Conservation (phyloP, 2,888 invertebrate genomes). For the Notocelia uddmanniana region DNA sequence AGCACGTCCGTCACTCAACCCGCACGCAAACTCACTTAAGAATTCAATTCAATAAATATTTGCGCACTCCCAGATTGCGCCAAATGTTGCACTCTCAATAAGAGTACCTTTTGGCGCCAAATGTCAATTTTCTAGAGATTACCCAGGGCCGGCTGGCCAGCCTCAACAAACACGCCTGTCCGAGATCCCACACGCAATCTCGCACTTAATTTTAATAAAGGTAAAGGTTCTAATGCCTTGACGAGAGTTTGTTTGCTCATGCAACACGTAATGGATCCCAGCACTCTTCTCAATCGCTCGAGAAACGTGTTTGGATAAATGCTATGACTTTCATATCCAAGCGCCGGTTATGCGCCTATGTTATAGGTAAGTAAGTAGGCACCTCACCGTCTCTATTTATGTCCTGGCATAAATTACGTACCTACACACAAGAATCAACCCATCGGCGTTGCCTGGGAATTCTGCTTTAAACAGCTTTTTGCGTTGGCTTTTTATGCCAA, state of each 20-base stretch:
- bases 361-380: conserved; percentile 43
- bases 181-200: conserved; percentile 50
- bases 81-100: conserved; percentile 70
- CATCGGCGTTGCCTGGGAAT: conserved; percentile 38
- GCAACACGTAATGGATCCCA: conserved; percentile 75
- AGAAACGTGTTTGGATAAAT: conserved; percentile 80
- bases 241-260: conserved; percentile 68
- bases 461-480: conserved; percentile 23
- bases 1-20: conserved; percentile 28
- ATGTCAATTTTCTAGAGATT: conserved; percentile 79
- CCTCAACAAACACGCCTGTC: conserved; percentile 61
- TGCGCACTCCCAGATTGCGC: conserved; percentile 65
- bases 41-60: conserved; percentile 72
- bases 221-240: conserved; percentile 65
- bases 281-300: conserved; percentile 78
- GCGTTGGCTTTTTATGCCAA: conserved; percentile 19
- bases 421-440: conserved; percentile 40
- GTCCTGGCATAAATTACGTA: conserved; percentile 44
- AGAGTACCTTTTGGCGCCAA: conserved; percentile 72
- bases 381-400: conserved; percentile 45
- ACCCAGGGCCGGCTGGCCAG: conserved; percentile 61
- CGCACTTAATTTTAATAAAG: conserved; percentile 56
- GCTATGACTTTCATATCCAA: conserved; percentile 77
- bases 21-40: conserved; percentile 61
- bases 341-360: conserved; percentile 46